These are phyloP conservation scores for Garrulus glandarius DNA, from an alignment of 2,797 vertebrate species.

Conservation along the genomic window DNA sequence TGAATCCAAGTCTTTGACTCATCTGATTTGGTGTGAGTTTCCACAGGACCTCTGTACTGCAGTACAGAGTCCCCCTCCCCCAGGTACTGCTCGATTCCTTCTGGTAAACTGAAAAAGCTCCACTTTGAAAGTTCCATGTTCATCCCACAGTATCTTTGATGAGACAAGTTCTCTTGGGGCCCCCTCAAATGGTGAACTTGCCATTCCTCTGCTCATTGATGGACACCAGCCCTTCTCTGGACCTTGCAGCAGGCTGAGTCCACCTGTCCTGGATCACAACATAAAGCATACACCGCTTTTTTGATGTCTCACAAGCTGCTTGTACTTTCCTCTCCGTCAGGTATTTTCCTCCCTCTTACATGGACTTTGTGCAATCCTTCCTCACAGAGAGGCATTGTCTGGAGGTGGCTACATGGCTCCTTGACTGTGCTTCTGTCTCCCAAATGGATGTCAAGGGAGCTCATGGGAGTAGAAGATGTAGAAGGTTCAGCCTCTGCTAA, in stretches of 20 bases:
- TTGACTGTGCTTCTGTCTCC: not conserved
- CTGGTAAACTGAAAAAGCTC: not conserved
- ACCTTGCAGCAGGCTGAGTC: not conserved
- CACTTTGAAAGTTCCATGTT: not conserved
- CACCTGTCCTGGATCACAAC: not conserved
- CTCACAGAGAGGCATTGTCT: fast-evolving
- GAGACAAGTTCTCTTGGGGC: not conserved
- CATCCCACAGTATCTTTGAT: not conserved
- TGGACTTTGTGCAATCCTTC: not conserved
- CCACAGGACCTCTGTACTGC: not conserved
- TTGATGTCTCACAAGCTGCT: not conserved
- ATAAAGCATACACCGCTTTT: fast-evolving
- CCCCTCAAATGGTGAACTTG: not conserved
- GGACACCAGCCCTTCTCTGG: not conserved
- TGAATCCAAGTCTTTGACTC: not conserved
- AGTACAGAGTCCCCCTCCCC: not conserved
- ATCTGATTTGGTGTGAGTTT: not conserved
- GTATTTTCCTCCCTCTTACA: not conserved
- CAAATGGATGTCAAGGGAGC: fast-evolving
- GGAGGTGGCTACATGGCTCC: not conserved
- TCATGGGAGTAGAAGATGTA: not conserved
- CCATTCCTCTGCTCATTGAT: not conserved
- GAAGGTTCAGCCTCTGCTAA: not conserved
- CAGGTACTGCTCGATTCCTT: not conserved
- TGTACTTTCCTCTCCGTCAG: not conserved